phyloP scores from a whole-genome alignment of 2,113 vertebrate genomes.

The Elaphurus davidianus region DNA sequence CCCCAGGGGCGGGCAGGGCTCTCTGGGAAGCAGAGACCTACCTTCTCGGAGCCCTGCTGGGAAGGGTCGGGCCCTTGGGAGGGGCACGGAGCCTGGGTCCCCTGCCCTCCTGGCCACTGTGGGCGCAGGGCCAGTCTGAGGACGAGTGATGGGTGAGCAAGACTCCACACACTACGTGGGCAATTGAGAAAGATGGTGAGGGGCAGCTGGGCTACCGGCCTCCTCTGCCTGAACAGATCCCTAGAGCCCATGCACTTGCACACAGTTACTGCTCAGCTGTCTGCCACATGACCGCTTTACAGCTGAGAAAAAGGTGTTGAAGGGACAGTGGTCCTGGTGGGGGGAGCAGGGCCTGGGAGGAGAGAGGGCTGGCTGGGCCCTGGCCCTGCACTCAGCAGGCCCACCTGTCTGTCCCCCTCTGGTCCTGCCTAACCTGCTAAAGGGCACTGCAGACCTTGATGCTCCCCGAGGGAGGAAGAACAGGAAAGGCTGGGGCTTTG shows the following conservation, averaged over 20 bases:
- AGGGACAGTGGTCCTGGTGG: neutral
- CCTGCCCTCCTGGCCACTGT: neutral
- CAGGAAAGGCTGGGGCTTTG: neutral
- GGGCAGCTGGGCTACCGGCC: neutral
- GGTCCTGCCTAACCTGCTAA: neutral
- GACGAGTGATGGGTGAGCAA: neutral
- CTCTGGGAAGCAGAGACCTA: neutral
- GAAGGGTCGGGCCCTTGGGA: neutral
- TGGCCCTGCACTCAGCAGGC: neutral
- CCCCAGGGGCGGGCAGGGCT: neutral
- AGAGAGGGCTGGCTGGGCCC: no score
- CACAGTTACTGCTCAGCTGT: neutral
- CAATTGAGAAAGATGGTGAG: neutral
- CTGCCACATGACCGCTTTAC: no score
- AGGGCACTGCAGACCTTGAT: neutral
- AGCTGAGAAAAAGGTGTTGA: neutral
- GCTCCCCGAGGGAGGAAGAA: neutral
- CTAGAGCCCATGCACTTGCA: neutral
- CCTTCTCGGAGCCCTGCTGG: neutral
- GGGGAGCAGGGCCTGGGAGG: fast-evolving
- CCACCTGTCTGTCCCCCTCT: neutral
- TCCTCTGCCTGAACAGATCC: neutral
- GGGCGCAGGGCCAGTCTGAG: neutral
- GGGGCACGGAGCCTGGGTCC: neutral
- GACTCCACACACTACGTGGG: neutral